phyloP scores from a whole-genome alignment of 1,140 invertebrate genomes.

The Sinella curviseta region DNA sequence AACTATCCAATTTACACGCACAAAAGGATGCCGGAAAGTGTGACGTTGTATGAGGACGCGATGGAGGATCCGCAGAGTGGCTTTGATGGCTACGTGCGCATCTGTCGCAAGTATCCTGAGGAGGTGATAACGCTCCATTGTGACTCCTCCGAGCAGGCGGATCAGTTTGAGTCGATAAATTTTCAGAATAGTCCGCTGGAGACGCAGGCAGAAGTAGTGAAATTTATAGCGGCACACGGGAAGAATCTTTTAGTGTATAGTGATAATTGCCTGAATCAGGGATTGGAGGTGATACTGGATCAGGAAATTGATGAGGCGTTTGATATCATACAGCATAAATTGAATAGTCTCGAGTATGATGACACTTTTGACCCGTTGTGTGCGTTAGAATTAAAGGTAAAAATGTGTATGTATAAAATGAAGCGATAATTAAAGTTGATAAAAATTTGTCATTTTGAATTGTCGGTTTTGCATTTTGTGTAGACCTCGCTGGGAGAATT shows the following conservation, averaged over 20 bases:
- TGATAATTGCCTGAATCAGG: background rate
- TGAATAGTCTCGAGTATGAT: background rate
- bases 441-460: too few species aligned
- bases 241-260: background rate
- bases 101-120: background rate
- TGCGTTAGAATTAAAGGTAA: background rate
- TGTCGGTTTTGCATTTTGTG: too few species aligned
- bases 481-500: background rate
- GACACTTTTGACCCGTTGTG: background rate
- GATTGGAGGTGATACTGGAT: background rate
- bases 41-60: background rate
- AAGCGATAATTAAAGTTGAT: too few species aligned
- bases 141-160: background rate
- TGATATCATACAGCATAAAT: background rate
- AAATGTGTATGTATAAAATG: too few species aligned
- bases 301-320: background rate
- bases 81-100: background rate
- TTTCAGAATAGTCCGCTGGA: background rate
- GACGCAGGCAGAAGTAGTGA: background rate
- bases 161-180: background rate
- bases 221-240: background rate
- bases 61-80: too few species aligned
- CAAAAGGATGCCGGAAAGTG: slow-evolving; percentile 5
- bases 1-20: slow-evolving; percentile 1
- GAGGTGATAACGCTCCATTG: background rate